phyloP scores from a whole-genome alignment of 2,797 vertebrate species.

The Sebastes nivosus region DNA sequence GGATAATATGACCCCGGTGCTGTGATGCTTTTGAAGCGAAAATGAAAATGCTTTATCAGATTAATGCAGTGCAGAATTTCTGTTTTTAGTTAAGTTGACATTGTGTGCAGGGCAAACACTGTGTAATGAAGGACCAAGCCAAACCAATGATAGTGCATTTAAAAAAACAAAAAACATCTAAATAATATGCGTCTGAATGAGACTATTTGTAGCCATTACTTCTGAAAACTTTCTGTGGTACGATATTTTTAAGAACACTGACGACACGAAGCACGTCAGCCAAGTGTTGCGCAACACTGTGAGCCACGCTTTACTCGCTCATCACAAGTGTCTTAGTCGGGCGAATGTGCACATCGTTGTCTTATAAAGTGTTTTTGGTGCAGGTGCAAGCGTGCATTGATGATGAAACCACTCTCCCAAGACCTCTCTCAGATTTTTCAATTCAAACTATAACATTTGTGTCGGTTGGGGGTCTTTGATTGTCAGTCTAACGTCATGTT shows the following conservation, averaged over 20 bases:
- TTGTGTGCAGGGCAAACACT: constrained; percentile 20
- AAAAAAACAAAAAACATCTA: background rate
- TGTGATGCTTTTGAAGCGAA: constrained; percentile 2
- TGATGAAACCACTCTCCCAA: constrained; percentile 40
- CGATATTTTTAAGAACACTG: constrained; percentile 12
- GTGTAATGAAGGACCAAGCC: constrained; percentile 50
- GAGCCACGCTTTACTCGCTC: constrained; percentile 52
- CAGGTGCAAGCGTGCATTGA: constrained; percentile 4
- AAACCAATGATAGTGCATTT: constrained; percentile 23
- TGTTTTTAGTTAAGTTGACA: background rate
- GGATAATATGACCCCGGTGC: constrained; percentile 7
- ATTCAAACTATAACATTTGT: constrained; percentile 4
- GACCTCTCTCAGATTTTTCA: background rate
- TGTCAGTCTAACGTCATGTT: constrained; percentile 33
- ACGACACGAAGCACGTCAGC: background rate
- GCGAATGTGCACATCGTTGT: constrained; percentile 12
- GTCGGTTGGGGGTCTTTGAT: constrained; percentile 15
- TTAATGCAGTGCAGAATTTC: background rate
- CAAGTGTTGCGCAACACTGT: constrained; percentile 50
- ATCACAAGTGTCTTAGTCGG: constrained; percentile 35
- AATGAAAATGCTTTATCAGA: constrained; percentile 1
- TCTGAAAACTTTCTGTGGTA: constrained; percentile 29
- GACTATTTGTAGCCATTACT: constrained; percentile 12
- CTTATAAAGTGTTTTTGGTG: constrained; percentile 14
- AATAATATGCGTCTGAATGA: constrained; percentile 1